phyloP scores from a whole-genome alignment of 2,888 invertebrate genomes.

The Pachydiplax longipennis region DNA sequence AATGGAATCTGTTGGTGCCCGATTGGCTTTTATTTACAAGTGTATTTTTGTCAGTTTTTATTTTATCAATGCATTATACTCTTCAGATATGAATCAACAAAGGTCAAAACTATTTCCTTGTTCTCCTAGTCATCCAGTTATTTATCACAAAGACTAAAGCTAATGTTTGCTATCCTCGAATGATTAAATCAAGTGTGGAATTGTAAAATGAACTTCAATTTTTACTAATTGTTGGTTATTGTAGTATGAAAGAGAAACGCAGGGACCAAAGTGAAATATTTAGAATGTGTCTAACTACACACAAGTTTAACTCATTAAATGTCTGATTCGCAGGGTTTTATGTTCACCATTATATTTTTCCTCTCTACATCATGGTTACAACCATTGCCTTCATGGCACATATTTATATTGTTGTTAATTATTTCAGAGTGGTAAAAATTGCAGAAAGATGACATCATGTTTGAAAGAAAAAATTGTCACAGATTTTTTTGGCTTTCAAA shows the following conservation, averaged over 20 bases:
- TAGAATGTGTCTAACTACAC: neutral
- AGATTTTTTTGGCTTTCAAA: neutral
- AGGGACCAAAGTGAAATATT: slow-evolving; percentile 29
- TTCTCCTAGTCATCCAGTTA: slow-evolving; percentile 36
- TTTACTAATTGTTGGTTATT: slow-evolving; percentile 35
- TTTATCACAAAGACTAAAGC: slow-evolving; percentile 28
- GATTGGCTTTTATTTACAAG: neutral
- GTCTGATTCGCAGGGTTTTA: neutral
- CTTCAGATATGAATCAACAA: neutral
- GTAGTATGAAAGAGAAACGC: slow-evolving; percentile 4
- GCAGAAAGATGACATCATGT: neutral
- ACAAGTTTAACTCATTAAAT: neutral
- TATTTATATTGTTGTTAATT: slow-evolving; percentile 19
- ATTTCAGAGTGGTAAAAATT: neutral
- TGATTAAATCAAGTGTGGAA: neutral
- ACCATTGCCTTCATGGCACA: neutral
- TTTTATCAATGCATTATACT: neutral
- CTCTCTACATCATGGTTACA: neutral
- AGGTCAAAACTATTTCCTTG: slow-evolving; percentile 2
- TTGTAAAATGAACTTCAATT: neutral
- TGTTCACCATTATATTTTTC: neutral
- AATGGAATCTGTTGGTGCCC: neutral
- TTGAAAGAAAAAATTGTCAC: neutral
- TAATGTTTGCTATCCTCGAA: neutral
- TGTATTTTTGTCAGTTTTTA: neutral